Evolutionary conservation across 2,797 vertebrate species (phyloP).

Genomic region (Ciconia nigra): DNA sequence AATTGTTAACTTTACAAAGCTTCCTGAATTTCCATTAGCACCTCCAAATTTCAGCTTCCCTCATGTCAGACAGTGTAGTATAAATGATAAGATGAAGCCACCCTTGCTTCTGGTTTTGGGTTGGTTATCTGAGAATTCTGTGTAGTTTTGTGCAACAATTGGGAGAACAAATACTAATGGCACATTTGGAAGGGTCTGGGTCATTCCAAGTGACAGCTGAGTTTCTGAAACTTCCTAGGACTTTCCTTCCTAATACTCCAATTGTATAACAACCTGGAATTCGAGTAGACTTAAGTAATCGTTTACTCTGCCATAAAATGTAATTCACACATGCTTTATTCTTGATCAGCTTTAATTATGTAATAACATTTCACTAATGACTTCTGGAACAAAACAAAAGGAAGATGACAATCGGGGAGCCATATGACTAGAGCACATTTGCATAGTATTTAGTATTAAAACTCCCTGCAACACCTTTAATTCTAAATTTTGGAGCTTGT

Average conservation of each 20-base stretch:
- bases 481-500: background rate
- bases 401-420: background rate
- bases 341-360: background rate
- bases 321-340: background rate
- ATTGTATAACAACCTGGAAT: background rate
- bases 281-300: background rate
- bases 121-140: background rate
- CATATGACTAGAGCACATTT: background rate
- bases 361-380: background rate
- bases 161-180: background rate
- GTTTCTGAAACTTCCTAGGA: background rate
- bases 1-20: background rate
- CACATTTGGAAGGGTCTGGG: background rate
- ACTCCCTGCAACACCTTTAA: background rate
- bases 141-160: background rate
- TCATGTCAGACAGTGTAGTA: background rate
- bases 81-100: background rate
- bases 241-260: background rate
- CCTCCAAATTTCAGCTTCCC: background rate
- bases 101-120: background rate
- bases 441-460: background rate
- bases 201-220: background rate
- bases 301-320: background rate
- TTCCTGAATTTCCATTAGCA: background rate
- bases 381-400: background rate